Evolutionary conservation across 2,888 invertebrate genomes (phyloP), one percentile per base, ranked within the genome.

Genomic region (Callyntrura sp.): DNA sequence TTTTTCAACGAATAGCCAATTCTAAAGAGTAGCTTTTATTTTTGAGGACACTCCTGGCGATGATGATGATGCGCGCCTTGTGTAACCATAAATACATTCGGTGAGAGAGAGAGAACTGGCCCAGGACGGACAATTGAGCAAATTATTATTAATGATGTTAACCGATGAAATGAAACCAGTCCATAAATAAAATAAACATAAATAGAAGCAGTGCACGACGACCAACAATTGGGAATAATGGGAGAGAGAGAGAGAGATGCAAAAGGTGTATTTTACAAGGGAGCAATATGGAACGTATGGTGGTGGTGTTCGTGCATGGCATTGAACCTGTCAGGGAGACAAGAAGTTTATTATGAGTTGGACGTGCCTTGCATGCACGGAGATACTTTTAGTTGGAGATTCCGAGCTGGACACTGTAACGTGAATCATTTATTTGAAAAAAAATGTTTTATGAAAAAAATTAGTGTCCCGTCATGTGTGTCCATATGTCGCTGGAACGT

Each of bases 141-240:
- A 70, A 55, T 70, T 73, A 73, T 84, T 84, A 70, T 84, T 84
- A 84, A 84, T 84, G 84, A 84, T 84, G 55, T 51, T 84, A 84
- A 84, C 84, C 51, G 84, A 84, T 55, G 84, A 84, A 84, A 84
- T 57, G 70, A 57, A 73, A 73, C 70, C 73, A 84, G 70, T 84
- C 23, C 84, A 84, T 68, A 84, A 78, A 78, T 78, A 78, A 55
- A 57, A 57, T 76, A 78, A 25, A 78, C 17, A 73, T 35, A 35
- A 35, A 35, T 20, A 23, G n/a, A 62, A 62, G 9, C 8, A 23
- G 60, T 11, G 20, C 6, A 60, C 14, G 60, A n/a, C n/a, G n/a
- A 17, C 20, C 14, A 1, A 28, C 62, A 23, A 1, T 20, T 20
- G 9, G 4, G 11, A 62, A 68, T 68, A 68, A 43, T 28, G n/a